Evolutionary conservation across 2,113 vertebrate genomes (phyloP), one percentile per base, ranked within the genome.

Genomic region (Scatophagus argus): DNA sequence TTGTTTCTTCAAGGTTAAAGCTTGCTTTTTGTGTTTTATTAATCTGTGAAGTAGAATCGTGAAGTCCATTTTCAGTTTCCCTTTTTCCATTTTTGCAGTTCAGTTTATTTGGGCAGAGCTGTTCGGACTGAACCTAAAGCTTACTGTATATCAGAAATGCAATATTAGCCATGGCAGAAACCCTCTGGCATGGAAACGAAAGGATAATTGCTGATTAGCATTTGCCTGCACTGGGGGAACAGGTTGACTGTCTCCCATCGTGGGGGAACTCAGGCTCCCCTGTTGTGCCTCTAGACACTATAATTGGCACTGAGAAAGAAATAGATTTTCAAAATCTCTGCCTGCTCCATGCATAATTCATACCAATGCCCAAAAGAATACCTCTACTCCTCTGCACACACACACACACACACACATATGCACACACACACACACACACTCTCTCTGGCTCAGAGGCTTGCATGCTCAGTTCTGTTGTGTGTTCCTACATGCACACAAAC

Each of bases 251-350:
- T 55, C 62, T 84, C 79, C 71, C 77, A 74, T 86, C 82, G 74
- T 62, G 77, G 51, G 84, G 79, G 74, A 82, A 71, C 65, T 84
- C 70, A 23, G 39, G 59, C 74, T 84, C 87, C 89, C 92, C 86
- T 86, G 87, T 86, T 90, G 87, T 77, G 88, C 75, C 82, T 86
- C 74, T 27, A 92, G 88, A 91, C 88, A 84, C 77, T 83, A 58
- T 93, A 93, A 94, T 94, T 93, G 89, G 88, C 82, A 81, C 77
- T 81, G 87, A 90, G 85, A 86, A 89, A 88, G 79, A 91, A 93
- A 93, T 85, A 83, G 87, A 87, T 91, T 92, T 90, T 87, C 80
- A 89, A 91, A 90, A 78, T 87, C 71, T 87, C 78, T 80, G 69
- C 85, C 64, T 76, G 34, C 79, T 60, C 66, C 65, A 90, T 93